Conservation (phyloP, 2,113 vertebrate genomes). For the Gavia stellata region DNA sequence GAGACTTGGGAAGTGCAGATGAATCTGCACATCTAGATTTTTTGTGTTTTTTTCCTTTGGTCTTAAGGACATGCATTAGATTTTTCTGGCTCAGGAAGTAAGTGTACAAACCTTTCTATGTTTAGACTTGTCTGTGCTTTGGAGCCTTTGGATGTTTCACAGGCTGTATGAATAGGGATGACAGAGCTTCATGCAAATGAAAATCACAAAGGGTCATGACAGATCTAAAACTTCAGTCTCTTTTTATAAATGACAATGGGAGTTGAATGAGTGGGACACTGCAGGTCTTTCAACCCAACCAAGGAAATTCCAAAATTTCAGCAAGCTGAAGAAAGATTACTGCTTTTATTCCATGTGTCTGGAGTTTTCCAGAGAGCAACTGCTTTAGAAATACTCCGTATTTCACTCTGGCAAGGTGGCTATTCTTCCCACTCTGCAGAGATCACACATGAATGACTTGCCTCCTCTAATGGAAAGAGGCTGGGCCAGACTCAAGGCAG, state of each 20-base stretch:
- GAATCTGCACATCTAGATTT: not conserved
- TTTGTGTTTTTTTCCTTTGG: rapidly evolving
- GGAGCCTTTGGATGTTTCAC: not conserved
- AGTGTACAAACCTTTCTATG: not conserved
- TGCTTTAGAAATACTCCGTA: not conserved
- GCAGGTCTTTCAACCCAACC: not conserved
- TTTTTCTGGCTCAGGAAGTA: not conserved
- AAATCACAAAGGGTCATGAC: not conserved
- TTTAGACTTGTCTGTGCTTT: not conserved
- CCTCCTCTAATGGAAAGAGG: not conserved
- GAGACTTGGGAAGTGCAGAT: not conserved
- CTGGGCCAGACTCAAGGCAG: not conserved
- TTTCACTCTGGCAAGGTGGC: not conserved
- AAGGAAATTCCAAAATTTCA: not conserved
- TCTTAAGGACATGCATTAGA: not conserved
- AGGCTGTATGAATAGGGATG: not conserved
- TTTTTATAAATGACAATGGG: not conserved
- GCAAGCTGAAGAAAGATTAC: not conserved
- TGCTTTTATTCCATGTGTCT: not conserved
- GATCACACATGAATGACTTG: not conserved
- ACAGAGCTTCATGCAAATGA: not conserved
- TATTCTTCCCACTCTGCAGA: not conserved
- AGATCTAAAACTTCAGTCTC: not conserved
- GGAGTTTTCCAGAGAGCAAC: not conserved
- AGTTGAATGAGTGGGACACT: not conserved